A percentile compares a stretch with the other conserved stretches of the same genome.
Evolutionary conservation across 2,113 vertebrate genomes (phyloP).

Genomic region (Odontophorus gujanensis): DNA sequence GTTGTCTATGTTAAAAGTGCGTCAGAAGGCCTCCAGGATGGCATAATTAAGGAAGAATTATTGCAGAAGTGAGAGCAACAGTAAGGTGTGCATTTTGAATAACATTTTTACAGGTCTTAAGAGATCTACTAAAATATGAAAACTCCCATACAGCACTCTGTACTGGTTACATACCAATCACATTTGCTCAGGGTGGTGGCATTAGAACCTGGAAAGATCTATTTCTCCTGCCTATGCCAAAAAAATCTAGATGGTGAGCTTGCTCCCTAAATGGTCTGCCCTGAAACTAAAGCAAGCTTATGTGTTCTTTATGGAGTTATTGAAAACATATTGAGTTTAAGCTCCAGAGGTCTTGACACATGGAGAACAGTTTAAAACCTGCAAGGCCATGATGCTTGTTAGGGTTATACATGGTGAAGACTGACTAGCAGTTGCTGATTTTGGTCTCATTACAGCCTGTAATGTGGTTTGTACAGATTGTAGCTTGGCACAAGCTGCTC

Average conservation of each 20-base stretch:
- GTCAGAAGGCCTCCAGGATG: background rate
- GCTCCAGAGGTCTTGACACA: background rate
- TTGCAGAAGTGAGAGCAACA: background rate
- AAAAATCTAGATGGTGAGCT: background rate
- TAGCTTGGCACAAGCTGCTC: slow-evolving; percentile 39
- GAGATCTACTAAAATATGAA: background rate
- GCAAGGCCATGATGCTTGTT: background rate
- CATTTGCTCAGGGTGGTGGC: background rate
- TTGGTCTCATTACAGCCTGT: slow-evolving; percentile 25
- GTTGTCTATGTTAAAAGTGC: background rate
- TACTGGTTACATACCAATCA: background rate
- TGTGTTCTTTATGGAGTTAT: background rate
- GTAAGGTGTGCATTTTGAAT: background rate
- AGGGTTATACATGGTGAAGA: background rate
- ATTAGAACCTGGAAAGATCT: background rate
- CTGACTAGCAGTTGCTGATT: slow-evolving; percentile 42
- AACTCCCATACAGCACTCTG: background rate
- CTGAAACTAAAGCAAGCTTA: background rate
- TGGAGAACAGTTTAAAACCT: slow-evolving; percentile 19
- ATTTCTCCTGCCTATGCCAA: background rate
- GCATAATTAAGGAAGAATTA: background rate
- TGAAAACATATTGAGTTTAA: background rate
- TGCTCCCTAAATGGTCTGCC: background rate
- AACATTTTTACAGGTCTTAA: background rate
- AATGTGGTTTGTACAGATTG: slow-evolving; percentile 35